A percentile compares a stretch with the other conserved stretches of the same genome.
These are phyloP conservation scores for Himalopsyche tibetana DNA, from an alignment of 2,888 invertebrate genomes.

Conservation along the genomic window DNA sequence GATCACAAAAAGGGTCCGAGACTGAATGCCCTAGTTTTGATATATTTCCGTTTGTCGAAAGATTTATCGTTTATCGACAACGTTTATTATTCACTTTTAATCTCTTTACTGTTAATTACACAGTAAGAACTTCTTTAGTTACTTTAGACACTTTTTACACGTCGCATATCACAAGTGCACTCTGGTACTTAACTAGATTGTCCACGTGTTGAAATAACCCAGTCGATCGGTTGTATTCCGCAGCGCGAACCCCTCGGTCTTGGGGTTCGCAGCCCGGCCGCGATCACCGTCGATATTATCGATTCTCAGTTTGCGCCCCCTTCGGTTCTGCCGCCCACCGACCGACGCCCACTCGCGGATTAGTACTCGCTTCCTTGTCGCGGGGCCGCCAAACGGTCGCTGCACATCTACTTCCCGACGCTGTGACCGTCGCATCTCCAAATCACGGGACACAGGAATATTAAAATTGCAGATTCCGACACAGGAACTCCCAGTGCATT, in stretches of 20 bases:
- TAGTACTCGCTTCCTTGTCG: conserved; percentile 13
- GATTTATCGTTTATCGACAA: no score
- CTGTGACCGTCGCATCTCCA: neutral
- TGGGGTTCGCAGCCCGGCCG: neutral
- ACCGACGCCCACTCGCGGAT: conserved; percentile 15
- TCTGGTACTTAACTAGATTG: no score
- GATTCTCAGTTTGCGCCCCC: conserved; percentile 34
- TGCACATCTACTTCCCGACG: neutral
- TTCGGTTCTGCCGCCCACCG: neutral
- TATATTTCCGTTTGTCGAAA: no score
- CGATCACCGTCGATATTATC: conserved; percentile 13
- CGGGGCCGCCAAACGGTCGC: conserved; percentile 17
- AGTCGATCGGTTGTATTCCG: neutral
- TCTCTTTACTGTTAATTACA: no score
- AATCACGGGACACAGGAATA: neutral
- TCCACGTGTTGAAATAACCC: neutral
- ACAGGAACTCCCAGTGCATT: no score
- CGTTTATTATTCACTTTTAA: no score
- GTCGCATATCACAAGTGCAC: no score
- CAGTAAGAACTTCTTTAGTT: no score
- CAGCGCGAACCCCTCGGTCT: neutral
- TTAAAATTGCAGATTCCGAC: neutral
- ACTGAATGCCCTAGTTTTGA: no score
- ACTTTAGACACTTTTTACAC: no score
- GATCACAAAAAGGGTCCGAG: no score